Percentiles rank a stretch among this genome's conserved stretches.
phyloP scores from a whole-genome alignment of 2,113 vertebrate genomes.

The Anoura caudifer region DNA sequence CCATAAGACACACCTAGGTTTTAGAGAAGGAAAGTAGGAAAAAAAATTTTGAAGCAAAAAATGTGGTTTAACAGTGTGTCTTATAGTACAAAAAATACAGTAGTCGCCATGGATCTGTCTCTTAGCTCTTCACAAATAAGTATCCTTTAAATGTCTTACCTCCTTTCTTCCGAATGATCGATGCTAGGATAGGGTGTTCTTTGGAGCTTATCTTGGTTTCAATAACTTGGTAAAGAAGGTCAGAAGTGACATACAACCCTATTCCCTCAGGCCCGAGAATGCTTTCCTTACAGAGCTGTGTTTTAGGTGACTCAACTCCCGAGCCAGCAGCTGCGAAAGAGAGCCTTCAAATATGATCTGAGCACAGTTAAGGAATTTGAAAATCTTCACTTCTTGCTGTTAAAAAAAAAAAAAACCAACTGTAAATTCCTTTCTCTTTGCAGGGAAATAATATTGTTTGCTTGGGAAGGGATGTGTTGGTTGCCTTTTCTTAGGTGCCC shows the following conservation, averaged over 20 bases:
- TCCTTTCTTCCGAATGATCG: neutral
- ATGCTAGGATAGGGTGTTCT: neutral
- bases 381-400: constrained; percentile 2
- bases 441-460: neutral
- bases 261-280: neutral
- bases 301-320: constrained; percentile 19
- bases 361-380: constrained; percentile 16
- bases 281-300: neutral
- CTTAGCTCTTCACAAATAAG: constrained; percentile 40
- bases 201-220: constrained; percentile 21
- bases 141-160: neutral
- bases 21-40: too few species aligned
- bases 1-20: too few species aligned
- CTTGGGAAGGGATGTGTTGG: constrained; percentile 9
- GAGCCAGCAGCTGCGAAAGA: neutral
- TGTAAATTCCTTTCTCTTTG: neutral
- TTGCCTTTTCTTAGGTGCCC: neutral
- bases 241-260: constrained; percentile 2
- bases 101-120: neutral
- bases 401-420: too few species aligned
- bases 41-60: too few species aligned
- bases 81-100: too few species aligned
- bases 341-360: neutral
- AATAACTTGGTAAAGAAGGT: constrained; percentile 2
- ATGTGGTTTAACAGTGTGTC: too few species aligned